phyloP scores from a whole-genome alignment of 2,113 vertebrate species.

The Ciconia stormi region DNA sequence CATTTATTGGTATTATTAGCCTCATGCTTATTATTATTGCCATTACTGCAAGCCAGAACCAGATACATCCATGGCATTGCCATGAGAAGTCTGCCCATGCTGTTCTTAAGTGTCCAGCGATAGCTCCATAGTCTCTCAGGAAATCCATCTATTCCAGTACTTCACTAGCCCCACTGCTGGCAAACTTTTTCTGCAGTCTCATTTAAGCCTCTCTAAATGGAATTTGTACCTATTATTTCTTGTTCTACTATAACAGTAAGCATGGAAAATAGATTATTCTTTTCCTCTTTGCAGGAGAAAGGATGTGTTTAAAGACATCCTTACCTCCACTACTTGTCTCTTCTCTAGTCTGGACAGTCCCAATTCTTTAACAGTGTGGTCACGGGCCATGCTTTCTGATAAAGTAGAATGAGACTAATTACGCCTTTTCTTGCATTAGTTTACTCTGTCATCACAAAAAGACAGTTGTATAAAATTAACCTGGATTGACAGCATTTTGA shows the following conservation, averaged over 20 bases:
- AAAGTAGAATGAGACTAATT: background rate
- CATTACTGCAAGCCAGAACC: background rate
- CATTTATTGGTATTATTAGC: background rate
- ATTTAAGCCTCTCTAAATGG: background rate
- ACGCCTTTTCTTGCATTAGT: background rate
- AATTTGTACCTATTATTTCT: background rate
- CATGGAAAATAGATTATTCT: background rate
- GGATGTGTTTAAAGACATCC: slow-evolving; percentile 22
- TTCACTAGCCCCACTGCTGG: background rate
- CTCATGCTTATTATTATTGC: background rate
- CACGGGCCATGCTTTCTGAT: background rate
- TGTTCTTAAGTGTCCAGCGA: background rate
- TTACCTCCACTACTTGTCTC: slow-evolving; percentile 7
- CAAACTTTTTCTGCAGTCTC: background rate
- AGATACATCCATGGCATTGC: background rate
- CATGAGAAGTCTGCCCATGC: background rate
- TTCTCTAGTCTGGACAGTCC: slow-evolving; percentile 3
- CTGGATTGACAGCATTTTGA: background rate
- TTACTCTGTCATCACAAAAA: slow-evolving; percentile 1
- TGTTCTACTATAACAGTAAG: background rate
- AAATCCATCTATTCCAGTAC: background rate
- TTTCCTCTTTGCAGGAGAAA: slow-evolving; percentile 9
- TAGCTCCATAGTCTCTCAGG: background rate
- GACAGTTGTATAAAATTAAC: background rate
- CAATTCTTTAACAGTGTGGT: background rate